Conservation (phyloP, 2,113 vertebrate species). For the Rattus rattus region DNA sequence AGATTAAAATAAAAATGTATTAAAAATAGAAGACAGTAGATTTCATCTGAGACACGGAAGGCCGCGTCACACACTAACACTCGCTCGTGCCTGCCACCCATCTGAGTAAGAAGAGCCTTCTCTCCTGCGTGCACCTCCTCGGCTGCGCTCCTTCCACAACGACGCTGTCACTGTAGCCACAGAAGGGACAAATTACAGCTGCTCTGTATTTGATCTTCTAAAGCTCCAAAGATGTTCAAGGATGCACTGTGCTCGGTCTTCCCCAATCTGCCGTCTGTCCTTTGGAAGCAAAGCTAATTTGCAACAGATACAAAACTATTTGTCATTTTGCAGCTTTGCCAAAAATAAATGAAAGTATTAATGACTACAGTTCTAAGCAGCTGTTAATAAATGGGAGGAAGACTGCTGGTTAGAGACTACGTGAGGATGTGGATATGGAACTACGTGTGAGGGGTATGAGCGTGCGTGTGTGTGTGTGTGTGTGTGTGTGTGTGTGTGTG, state of each 20-base stretch:
- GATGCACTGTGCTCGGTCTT: slow-evolving; percentile 77
- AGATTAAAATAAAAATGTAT: slow-evolving; percentile 35
- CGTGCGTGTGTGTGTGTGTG: background rate
- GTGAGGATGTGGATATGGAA: slow-evolving; percentile 83
- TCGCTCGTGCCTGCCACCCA: background rate
- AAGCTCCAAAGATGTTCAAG: slow-evolving; percentile 83
- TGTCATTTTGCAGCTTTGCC: slow-evolving; percentile 87
- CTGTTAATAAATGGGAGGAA: slow-evolving; percentile 88
- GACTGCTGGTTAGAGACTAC: slow-evolving; percentile 84
- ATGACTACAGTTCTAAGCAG: slow-evolving; percentile 89
- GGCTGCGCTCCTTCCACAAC: slow-evolving; percentile 68
- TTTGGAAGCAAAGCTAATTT: slow-evolving; percentile 88
- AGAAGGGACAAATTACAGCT: slow-evolving; percentile 81
- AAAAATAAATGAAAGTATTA: slow-evolving; percentile 92
- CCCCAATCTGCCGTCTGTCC: slow-evolving; percentile 84
- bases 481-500: background rate
- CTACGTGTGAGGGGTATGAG: slow-evolving; percentile 45
- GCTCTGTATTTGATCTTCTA: slow-evolving; percentile 85
- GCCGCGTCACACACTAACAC: background rate
- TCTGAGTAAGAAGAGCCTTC: slow-evolving; percentile 12
- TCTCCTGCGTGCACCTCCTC: slow-evolving; percentile 21
- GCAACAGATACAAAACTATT: slow-evolving; percentile 87
- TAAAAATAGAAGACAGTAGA: background rate
- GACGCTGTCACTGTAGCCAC: slow-evolving; percentile 75
- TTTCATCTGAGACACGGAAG: slow-evolving; percentile 33